Base-by-base conservation (phyloP, 2,113 vertebrate genomes). In the Psittacara wagleri region DNA sequence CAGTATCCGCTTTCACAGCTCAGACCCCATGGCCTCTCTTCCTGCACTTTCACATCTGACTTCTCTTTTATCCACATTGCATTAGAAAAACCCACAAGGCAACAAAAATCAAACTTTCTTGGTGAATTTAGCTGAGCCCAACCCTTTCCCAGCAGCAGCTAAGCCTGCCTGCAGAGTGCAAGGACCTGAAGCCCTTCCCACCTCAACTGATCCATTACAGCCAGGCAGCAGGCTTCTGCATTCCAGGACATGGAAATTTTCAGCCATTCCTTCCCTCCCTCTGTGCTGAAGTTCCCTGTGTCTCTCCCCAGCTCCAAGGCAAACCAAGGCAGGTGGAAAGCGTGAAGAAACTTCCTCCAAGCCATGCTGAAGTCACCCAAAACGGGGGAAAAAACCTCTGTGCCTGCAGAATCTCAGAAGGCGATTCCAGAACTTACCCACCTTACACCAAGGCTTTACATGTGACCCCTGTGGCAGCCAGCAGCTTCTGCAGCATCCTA, bases 291-390 rank as follows among this genome's bases (percentile, higher is more conserved):
- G 62, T 83, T 84, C 77, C 70, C 74, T 37, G 52, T 48, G 70
- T 46, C 55, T 92, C n/a, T 87, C 13, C 28, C 17, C 19, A 83
- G n/a, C 81, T 87, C 69, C 6, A 1, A 80, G 67, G 69, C 78
- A 86, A 94, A 95, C 35, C 35, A 48, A 35, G n/a, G 86, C 76
- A 89, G 81, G 93, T 0, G 59, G 95, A 96, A 97, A 96, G 75
- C 87, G 27, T 96, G 93, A 97, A 95, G 82, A 85, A 92, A 84
- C 17, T 83, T 95, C 90, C 91, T 91, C 59, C n/a, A 63, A 46
- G 57, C 49, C 52, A 83, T 33, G 19, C 61, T 89, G 86, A 95
- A 94, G 69, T 91, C 44, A 95, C 87, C 11, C 9, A 2, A 2
- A 91, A 69, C 31, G 27, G 28, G 37, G 33, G 39, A 72, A 80